phyloP scores from a whole-genome alignment of 2,888 invertebrate species.

The Sesia apiformis region DNA sequence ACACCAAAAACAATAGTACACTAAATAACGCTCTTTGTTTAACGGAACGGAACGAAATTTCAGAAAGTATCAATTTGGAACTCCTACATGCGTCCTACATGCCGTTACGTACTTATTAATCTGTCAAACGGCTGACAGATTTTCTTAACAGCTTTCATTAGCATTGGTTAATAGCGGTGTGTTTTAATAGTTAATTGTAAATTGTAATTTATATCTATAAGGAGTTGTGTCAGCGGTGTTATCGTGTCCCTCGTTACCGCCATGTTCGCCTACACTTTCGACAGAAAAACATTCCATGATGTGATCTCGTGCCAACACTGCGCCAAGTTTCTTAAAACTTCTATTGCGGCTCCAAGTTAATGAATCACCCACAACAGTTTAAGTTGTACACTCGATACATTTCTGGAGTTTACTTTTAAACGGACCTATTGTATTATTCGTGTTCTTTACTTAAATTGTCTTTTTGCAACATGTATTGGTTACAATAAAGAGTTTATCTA shows the following conservation, averaged over 20 bases:
- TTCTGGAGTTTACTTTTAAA: no score
- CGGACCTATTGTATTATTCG: no score
- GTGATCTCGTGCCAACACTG: constrained; percentile 19
- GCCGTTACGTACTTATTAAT: constrained; percentile 19
- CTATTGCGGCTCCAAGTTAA: no score
- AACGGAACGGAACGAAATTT: constrained; percentile 36
- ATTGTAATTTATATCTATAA: constrained; percentile 23
- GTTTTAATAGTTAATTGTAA: constrained; percentile 18
- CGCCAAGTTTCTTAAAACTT: neutral
- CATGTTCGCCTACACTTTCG: constrained; percentile 40
- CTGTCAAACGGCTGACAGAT: constrained; percentile 30
- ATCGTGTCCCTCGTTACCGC: constrained; percentile 29
- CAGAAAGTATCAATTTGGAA: constrained; percentile 33
- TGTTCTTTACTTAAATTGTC: no score
- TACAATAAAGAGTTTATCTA: no score
- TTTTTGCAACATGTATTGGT: no score
- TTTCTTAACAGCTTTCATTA: constrained; percentile 31
- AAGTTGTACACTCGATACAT: no score
- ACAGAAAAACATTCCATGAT: constrained; percentile 13
- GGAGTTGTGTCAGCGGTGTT: constrained; percentile 23
- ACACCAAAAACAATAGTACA: constrained; percentile 36
- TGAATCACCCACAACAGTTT: no score
- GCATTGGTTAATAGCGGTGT: constrained; percentile 21
- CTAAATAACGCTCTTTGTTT: constrained; percentile 35
- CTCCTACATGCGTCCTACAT: constrained; percentile 37